Evolutionary conservation across 2,888 invertebrate genomes (phyloP).

Genomic region (Epicampocera succincta): DNA sequence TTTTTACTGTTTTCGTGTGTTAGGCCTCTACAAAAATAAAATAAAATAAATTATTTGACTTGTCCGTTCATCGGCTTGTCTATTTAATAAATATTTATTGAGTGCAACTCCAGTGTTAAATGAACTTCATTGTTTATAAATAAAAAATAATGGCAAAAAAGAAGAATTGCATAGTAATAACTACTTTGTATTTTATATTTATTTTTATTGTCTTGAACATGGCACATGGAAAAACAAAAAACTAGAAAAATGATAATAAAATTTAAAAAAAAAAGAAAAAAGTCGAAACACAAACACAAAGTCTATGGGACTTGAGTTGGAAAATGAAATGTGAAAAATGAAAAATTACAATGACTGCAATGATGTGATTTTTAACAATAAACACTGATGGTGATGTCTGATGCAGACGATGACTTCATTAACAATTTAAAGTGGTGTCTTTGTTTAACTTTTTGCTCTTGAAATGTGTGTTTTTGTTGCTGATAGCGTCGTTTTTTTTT

Average conservation of each 20-base stretch:
- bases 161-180: conserved; percentile 51
- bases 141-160: conserved; percentile 17
- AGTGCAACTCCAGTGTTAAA: conserved; percentile 66
- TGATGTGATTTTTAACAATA: conserved; percentile 50
- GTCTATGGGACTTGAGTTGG: conserved; percentile 26
- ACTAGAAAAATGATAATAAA: conserved; percentile 29
- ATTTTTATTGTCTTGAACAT: conserved; percentile 49
- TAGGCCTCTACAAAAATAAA: conserved; percentile 16
- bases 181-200: conserved; percentile 44
- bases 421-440: conserved; percentile 42
- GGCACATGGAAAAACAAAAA: conserved; percentile 26
- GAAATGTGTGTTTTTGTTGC: conserved; percentile 15
- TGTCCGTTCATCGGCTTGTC: conserved; percentile 20
- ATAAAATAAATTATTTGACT: conserved; percentile 15
- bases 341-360: conserved; percentile 60
- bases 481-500: no score
- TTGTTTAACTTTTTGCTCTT: conserved; percentile 19
- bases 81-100: conserved; percentile 62
- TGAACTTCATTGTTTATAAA: conserved; percentile 61
- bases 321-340: conserved; percentile 51
- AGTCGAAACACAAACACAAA: not conserved
- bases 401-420: conserved; percentile 56
- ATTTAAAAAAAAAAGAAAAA: not conserved
- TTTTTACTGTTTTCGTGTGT: not conserved
- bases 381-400: conserved; percentile 49